These are phyloP conservation scores for Sarcophaga subvicina DNA, from an alignment of 2,888 invertebrate species.

Conservation along the genomic window DNA sequence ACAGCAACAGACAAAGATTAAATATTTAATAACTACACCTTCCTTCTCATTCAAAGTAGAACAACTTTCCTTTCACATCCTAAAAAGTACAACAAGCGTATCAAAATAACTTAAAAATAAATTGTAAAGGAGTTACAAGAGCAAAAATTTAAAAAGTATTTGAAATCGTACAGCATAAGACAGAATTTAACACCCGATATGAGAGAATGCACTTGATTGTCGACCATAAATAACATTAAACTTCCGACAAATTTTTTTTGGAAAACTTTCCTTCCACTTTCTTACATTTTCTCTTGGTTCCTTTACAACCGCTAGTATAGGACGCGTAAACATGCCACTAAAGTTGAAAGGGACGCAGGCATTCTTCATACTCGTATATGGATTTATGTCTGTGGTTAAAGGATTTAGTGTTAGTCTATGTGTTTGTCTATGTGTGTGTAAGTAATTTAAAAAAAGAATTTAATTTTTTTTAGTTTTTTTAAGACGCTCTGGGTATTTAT, in stretches of 20 bases:
- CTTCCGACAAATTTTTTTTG: constrained; percentile 63
- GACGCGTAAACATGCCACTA: not conserved
- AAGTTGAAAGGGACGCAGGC: not conserved
- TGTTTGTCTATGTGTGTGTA: not conserved
- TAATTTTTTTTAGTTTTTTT: constrained; percentile 49
- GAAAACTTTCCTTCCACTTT: constrained; percentile 4
- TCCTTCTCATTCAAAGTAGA: not conserved
- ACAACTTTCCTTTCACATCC: constrained; percentile 31
- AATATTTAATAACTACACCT: constrained; percentile 45
- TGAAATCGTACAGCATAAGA: constrained; percentile 39
- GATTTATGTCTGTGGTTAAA: constrained; percentile 43
- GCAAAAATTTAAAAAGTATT: not conserved
- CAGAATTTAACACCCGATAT: constrained; percentile 66
- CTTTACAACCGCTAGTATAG: not conserved
- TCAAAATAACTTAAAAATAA: constrained; percentile 25
- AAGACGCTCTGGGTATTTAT: not conserved
- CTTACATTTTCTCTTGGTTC: not conserved
- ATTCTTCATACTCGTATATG: constrained; percentile 1
- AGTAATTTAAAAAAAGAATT: constrained; percentile 38
- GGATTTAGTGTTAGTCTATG: not conserved
- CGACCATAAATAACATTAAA: constrained; percentile 69
- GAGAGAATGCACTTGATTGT: constrained; percentile 69
- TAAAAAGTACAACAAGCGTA: constrained; percentile 1
- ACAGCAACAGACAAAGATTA: constrained; percentile 48
- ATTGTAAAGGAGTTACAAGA: constrained; percentile 29